Conservation (phyloP, 2,888 invertebrate genomes). For the Maniola hyperantus region DNA sequence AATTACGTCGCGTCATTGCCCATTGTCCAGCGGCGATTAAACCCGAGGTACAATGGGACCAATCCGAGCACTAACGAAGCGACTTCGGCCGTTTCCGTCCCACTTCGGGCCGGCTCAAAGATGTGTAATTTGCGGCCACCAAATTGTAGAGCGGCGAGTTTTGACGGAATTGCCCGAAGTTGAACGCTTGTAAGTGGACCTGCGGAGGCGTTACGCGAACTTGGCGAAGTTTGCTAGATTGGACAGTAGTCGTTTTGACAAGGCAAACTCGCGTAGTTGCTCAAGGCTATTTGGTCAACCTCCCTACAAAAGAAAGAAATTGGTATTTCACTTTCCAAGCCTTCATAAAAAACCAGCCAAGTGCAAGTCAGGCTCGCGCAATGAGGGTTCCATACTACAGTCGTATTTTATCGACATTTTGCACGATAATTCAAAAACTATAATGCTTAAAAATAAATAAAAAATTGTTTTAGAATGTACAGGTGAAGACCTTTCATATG, state of each 20-base stretch:
- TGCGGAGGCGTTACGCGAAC: slow-evolving; percentile 34
- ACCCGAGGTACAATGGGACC: slow-evolving; percentile 69
- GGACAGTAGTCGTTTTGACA: slow-evolving; percentile 39
- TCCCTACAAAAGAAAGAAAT: background rate
- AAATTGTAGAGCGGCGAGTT: slow-evolving; percentile 61
- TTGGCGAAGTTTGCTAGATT: slow-evolving; percentile 39
- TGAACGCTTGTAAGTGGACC: slow-evolving; percentile 62
- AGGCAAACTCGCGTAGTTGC: slow-evolving; percentile 27
- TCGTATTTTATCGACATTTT: too few species aligned
- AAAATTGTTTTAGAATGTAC: too few species aligned
- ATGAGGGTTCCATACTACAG: too few species aligned
- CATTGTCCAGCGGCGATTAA: slow-evolving; percentile 77
- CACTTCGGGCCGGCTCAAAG: slow-evolving; percentile 69
- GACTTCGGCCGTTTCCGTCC: slow-evolving; percentile 74
- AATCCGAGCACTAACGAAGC: slow-evolving; percentile 77
- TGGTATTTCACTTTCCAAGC: too few species aligned
- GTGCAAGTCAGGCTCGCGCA: too few species aligned
- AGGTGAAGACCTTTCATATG: too few species aligned
- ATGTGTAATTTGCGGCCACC: slow-evolving; percentile 74
- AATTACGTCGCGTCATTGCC: slow-evolving; percentile 75
- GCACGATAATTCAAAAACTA: too few species aligned
- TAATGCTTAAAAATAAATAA: too few species aligned
- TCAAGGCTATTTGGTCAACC: slow-evolving; percentile 8
- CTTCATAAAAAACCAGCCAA: too few species aligned
- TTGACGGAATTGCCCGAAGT: slow-evolving; percentile 55